Base-by-base conservation (phyloP, 1,140 invertebrate genomes). In the Lordiphosa stackelbergi region DNA sequence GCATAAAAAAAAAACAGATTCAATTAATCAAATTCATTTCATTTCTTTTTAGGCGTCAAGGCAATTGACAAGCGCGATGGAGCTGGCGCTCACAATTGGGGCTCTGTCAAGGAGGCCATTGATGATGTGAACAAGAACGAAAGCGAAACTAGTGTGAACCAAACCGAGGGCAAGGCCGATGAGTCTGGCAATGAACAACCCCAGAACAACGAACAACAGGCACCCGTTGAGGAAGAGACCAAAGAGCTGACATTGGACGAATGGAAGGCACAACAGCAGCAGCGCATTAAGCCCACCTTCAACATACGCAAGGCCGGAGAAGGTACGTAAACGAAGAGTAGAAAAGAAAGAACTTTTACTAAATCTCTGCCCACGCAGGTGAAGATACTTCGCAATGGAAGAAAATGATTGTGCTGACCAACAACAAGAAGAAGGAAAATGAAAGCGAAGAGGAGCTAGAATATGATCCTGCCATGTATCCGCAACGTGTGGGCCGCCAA, bases 11-110 rank as follows among this genome's bases (percentile, higher is more conserved):
- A 24, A 31, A 3, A 28, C n/a, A 9, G 13, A 48, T 48, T 46
- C 16, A 10, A 42, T 7, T 7, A 6, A 31, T 35, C 41, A 42
- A 41, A 36, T 43, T 41, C 0, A 35, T 37, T 11, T 45, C n/a
- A 5, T 54, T 1, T 11, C 10, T 7, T 13, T 31, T 13, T 36
- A 86, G 96, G 97, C 85, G 93, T 98, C 51, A 98, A 98, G 89
- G 91, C 95, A 58, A 91, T 96, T 69, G 96, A 98, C 85, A 98
- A 98, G 89, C 93, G 95, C 69, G 96, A 98, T 85, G 97, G 96
- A 85, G 93, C 92, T 90, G 97, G 97, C 53, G 93, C 95, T 73
- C 95, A 96, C 88, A 98, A 98, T 88, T 98, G 97, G 97, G 97
- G 97, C 73, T 95, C 93, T 45, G 92, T 96, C 70, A 96, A 95